A percentile compares a stretch with the other conserved stretches of the same genome.
Evolutionary conservation across 2,888 invertebrate genomes (phyloP).

Genomic region (Hirtodrosophila cameraria): DNA sequence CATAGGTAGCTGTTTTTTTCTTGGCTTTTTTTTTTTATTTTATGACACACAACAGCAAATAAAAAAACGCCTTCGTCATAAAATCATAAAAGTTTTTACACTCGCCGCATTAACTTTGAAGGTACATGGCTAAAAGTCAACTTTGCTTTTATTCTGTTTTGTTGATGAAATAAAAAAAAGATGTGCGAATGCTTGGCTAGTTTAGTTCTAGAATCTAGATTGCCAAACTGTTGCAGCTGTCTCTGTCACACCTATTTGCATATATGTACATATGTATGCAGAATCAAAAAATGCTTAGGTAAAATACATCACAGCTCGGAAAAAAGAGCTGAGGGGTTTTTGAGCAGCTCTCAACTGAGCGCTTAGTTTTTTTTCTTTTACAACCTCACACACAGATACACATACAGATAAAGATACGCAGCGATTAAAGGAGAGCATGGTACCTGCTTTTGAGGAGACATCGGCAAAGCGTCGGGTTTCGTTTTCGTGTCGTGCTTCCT

Average conservation of each 20-base stretch:
- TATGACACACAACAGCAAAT: slow-evolving; percentile 41
- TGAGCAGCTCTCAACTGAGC: slow-evolving; percentile 41
- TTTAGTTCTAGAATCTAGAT: slow-evolving; percentile 16
- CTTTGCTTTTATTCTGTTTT: slow-evolving; percentile 18
- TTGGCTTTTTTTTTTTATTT: slow-evolving; percentile 43
- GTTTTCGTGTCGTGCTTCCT: slow-evolving; percentile 42
- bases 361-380: slow-evolving; percentile 35
- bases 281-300: slow-evolving; percentile 56
- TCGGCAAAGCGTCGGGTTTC: slow-evolving; percentile 40
- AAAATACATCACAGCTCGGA: slow-evolving; percentile 23
- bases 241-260: slow-evolving; percentile 63
- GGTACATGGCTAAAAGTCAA: slow-evolving; percentile 52
- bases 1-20: slow-evolving; percentile 42
- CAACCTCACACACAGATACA: slow-evolving; percentile 25
- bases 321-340: slow-evolving; percentile 46
- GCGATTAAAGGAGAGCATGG: slow-evolving; percentile 46
- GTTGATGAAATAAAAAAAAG: not conserved
- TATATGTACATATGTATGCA: slow-evolving; percentile 46
- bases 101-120: slow-evolving; percentile 32
- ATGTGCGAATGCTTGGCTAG: not conserved
- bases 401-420: slow-evolving; percentile 1
- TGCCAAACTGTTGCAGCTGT: slow-evolving; percentile 10
- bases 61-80: slow-evolving; percentile 61
- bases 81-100: slow-evolving; percentile 61
- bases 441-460: slow-evolving; percentile 46